A percentile compares a stretch with the other conserved stretches of the same genome.
phyloP scores from a whole-genome alignment of 2,797 vertebrate species.

The Darevskia mixta region DNA sequence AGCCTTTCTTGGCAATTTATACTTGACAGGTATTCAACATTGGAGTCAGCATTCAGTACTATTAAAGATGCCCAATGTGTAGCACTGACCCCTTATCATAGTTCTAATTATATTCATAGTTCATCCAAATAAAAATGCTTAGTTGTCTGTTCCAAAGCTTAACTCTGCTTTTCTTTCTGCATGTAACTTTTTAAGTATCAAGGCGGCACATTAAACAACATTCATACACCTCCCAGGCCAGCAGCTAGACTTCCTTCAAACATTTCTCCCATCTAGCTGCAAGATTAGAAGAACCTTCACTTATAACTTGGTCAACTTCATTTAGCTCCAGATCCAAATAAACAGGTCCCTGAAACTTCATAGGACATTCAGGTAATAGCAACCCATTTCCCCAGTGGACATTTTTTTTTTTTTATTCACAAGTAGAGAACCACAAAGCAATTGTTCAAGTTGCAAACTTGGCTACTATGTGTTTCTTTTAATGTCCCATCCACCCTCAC shows the following conservation, averaged over 20 bases:
- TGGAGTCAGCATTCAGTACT: not conserved
- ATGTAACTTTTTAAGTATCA: not conserved
- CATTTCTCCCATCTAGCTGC: not conserved
- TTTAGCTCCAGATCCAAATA: conserved; percentile 7
- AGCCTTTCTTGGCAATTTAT: conserved; percentile 46
- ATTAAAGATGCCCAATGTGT: not conserved
- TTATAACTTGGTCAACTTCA: conserved; percentile 11
- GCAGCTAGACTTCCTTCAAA: not conserved
- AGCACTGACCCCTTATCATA: fast-evolving
- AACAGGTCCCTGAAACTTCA: not conserved
- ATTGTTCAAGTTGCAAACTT: not conserved
- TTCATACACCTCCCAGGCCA: not conserved
- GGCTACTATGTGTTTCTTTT: not conserved
- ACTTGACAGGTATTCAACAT: conserved; percentile 2
- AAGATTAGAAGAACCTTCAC: not conserved
- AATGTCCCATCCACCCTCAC: not conserved
- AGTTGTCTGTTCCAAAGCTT: not conserved
- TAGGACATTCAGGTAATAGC: not conserved
- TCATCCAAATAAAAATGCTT: not conserved
- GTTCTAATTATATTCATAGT: not conserved
- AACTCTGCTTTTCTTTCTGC: not conserved
- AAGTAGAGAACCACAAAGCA: not conserved
- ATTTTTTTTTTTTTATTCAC: not conserved
- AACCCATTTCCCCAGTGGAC: not conserved
- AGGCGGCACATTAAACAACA: not conserved